Evolutionary conservation across 1,140 invertebrate species (phyloP).

Genomic region (Drosophila truncata): DNA sequence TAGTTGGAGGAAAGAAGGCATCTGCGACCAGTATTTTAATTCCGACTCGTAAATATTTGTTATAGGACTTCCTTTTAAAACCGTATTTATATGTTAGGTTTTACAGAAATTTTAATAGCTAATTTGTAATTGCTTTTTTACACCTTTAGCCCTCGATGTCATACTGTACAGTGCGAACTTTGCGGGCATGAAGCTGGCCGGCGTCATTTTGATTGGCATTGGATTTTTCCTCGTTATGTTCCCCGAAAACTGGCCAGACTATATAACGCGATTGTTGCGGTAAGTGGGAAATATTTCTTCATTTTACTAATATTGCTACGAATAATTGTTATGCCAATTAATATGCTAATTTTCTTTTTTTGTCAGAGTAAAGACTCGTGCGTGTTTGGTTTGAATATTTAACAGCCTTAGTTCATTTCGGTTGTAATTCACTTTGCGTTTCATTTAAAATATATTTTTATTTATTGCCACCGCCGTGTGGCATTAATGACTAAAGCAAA

Average conservation of each 20-base stretch:
- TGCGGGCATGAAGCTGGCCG: constrained; percentile 97
- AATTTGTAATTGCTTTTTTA: neutral
- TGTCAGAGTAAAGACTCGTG: constrained; percentile 66
- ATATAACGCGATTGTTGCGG: constrained; percentile 94
- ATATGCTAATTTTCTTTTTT: constrained; percentile 77
- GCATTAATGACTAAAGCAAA: constrained; percentile 44
- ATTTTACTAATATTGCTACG: constrained; percentile 70
- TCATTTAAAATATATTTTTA: constrained; percentile 14
- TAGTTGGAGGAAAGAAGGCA: too few species aligned
- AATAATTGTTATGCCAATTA: constrained; percentile 53
- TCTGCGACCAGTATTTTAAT: too few species aligned
- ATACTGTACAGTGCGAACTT: constrained; percentile 94
- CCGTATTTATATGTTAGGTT: neutral
- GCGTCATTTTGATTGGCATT: constrained; percentile 95
- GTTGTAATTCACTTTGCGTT: constrained; percentile 42
- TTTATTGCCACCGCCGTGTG: constrained; percentile 38
- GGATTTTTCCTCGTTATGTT: constrained; percentile 97
- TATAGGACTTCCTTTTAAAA: neutral
- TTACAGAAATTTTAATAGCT: neutral
- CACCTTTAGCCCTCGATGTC: constrained; percentile 91
- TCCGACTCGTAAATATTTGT: too few species aligned
- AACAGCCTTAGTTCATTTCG: constrained; percentile 28
- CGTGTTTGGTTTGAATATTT: constrained; percentile 69
- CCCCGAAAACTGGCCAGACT: constrained; percentile 97
- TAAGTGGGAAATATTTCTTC: constrained; percentile 85